A percentile compares a stretch with the other conserved stretches of the same genome.
phyloP scores from a whole-genome alignment of 2,797 vertebrate genomes.

The Ctenopoma kingsleyae region DNA sequence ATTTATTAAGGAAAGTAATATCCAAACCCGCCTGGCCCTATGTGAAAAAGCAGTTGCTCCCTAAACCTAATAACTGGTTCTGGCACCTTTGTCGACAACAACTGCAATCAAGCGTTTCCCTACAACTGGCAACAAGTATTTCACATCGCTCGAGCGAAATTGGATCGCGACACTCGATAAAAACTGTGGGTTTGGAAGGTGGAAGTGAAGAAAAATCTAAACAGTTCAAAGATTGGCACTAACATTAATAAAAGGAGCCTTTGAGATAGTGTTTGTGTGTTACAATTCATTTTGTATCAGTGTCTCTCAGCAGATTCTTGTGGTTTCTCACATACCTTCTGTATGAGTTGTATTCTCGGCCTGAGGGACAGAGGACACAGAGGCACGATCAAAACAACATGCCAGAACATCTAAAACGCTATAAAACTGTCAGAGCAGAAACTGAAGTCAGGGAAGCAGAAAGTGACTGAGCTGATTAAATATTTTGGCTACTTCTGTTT shows the following conservation, averaged over 20 bases:
- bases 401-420: constrained; percentile 29
- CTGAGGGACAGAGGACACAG: constrained; percentile 81
- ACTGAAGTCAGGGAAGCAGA: constrained; percentile 27
- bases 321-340: constrained; percentile 85
- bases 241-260: constrained; percentile 1
- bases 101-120: too few species aligned
- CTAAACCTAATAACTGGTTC: too few species aligned
- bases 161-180: neutral
- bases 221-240: neutral
- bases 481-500: constrained; percentile 25
- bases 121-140: too few species aligned
- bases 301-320: constrained; percentile 40
- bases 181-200: neutral
- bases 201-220: constrained; percentile 1
- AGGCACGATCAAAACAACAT: constrained; percentile 57
- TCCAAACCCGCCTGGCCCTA: too few species aligned
- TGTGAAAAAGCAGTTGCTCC: too few species aligned
- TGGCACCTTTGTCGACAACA: too few species aligned
- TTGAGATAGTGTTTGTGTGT: constrained; percentile 22
- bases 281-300: constrained; percentile 11
- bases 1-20: too few species aligned
- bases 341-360: constrained; percentile 88
- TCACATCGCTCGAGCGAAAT: too few species aligned
- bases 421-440: constrained; percentile 49
- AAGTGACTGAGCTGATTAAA: constrained; percentile 15